Evolutionary conservation across 2,888 invertebrate species (phyloP), one percentile per base, ranked within the genome.

Genomic region (Melieria crassipennis): DNA sequence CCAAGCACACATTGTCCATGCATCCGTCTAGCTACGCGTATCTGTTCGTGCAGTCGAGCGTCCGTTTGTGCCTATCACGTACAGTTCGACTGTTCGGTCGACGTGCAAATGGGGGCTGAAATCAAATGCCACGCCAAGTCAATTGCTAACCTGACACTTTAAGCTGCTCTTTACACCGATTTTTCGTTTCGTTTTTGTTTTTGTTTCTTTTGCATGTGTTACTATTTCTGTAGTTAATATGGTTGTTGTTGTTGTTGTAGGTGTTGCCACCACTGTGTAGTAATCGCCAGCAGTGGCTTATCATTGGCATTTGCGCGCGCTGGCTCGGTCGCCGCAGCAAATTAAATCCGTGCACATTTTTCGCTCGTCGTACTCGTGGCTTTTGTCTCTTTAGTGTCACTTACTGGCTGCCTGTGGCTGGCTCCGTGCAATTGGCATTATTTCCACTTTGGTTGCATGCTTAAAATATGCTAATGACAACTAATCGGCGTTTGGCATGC

Each of bases 81-180:
- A 30, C 30, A 30, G 30, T 30, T 30, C 30, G 30, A 30, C 30
- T 30, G 30, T 30, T 30, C 30, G 30, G 30, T 30, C 30, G 30
- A 3, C 30, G 30, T 52, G 13, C 6, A n/a, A 52, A 42, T 58
- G 45, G 62, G 66, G 71, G 30, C 55, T 71, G 67, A 65, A 56
- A 67, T 47, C 71, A 67, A 48, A 57, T 46, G 48, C 57, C 56
- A 57, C n/a, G 43, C 43, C 63, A 64, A 72, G 71, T 68, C 68
- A 72, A 72, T 56, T 65, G 61, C 66, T 60, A 68, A 64, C 58
- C 60, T 68, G 71, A 72, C 71, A 72, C 71, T 63, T 69, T 72
- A 48, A 48, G 58, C 46, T 65, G 9, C 45, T n/a, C 9, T 66
- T 60, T 67, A 45, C 52, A 52, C 56, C 46, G 7, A 63, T 47